Percentiles rank a stretch among this genome's conserved stretches.
These are phyloP conservation scores for Coracopsis vasa DNA, from an alignment of 2,113 vertebrate species.

Conservation along the genomic window DNA sequence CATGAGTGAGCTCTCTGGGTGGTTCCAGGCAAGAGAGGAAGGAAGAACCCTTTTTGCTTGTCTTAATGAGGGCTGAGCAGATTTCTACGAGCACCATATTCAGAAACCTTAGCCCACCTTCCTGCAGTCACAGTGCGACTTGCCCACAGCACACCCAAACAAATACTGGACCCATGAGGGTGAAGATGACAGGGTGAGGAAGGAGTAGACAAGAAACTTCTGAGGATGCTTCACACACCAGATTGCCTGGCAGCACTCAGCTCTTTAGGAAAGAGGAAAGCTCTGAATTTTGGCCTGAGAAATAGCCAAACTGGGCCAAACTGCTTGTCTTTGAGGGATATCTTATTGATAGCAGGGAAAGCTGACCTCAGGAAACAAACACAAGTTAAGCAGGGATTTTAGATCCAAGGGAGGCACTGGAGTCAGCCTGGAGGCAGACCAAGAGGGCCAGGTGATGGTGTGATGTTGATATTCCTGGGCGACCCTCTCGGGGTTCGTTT, in stretches of 20 bases:
- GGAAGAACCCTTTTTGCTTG: neutral
- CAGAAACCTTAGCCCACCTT: neutral
- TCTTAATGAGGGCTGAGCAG: neutral
- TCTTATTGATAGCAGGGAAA: neutral
- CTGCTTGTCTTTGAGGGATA: neutral
- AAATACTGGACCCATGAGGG: rapidly evolving
- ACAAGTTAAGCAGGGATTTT: too few species aligned
- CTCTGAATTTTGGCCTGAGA: neutral
- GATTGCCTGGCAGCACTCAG: neutral
- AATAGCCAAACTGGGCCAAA: neutral
- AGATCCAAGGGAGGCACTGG: too few species aligned
- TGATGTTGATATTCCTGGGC: too few species aligned
- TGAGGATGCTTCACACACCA: rapidly evolving
- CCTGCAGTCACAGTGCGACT: neutral
- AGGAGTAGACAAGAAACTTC: neutral
- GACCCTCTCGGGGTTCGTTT: too few species aligned
- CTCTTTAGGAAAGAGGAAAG: neutral
- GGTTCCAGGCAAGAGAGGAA: rapidly evolving
- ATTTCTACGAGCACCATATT: neutral
- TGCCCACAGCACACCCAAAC: neutral
- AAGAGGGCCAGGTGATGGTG: too few species aligned
- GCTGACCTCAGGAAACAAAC: neutral
- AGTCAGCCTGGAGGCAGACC: too few species aligned
- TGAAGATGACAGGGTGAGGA: neutral
- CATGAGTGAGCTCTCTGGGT: neutral